These are phyloP conservation scores for Urophycis tenuis DNA, from an alignment of 2,797 vertebrate species.

Conservation along the genomic window DNA sequence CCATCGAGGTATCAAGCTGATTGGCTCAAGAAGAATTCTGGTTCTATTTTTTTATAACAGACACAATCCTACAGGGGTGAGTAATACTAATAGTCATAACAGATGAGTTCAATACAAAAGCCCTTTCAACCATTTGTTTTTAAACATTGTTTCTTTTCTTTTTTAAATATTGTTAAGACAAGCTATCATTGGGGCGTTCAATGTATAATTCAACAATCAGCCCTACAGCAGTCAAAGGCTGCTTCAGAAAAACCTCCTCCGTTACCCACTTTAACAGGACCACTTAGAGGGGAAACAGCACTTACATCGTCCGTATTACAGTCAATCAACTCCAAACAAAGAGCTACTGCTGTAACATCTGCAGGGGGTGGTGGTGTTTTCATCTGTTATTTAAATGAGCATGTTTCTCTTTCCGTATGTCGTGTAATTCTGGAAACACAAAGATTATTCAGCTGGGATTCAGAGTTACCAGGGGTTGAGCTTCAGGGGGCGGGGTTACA, in stretches of 20 bases:
- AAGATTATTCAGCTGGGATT: background rate
- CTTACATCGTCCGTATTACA: too few species aligned
- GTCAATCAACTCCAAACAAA: too few species aligned
- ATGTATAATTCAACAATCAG: background rate
- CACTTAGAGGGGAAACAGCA: too few species aligned
- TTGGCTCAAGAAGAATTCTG: constrained; percentile 24
- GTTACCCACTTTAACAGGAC: background rate
- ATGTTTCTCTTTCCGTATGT: background rate
- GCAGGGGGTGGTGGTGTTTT: background rate
- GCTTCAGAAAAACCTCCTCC: background rate
- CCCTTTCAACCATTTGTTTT: constrained; percentile 43
- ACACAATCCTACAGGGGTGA: constrained; percentile 59
- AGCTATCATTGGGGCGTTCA: constrained; percentile 28
- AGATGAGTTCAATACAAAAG: constrained; percentile 57
- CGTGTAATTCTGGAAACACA: background rate
- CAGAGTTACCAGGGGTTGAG: too few species aligned
- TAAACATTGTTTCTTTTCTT: constrained; percentile 45
- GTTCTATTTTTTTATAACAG: constrained; percentile 40
- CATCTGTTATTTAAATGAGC: background rate
- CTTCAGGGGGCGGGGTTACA: too few species aligned
- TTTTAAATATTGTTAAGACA: constrained; percentile 45
- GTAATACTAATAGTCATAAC: constrained; percentile 41
- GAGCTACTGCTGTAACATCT: background rate
- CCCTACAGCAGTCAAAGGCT: background rate
- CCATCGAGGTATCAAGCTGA: constrained; percentile 25